These are phyloP conservation scores for Neolamprologus modestus DNA, from an alignment of 2,113 vertebrate genomes.

Conservation along the genomic window DNA sequence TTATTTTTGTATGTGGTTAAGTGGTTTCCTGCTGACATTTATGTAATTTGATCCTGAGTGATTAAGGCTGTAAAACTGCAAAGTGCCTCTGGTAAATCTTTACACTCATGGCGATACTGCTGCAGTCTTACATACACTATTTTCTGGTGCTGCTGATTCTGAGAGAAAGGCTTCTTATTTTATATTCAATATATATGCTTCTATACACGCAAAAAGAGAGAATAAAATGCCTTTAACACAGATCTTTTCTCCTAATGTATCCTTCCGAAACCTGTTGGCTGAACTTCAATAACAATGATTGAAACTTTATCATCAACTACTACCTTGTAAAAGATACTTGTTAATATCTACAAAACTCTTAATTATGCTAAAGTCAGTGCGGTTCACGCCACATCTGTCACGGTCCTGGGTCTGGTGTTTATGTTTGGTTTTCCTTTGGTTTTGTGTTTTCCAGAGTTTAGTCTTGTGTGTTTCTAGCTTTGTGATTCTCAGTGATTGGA, in stretches of 20 bases:
- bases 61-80: not conserved
- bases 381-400: not conserved
- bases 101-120: not conserved
- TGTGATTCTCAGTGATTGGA: not conserved
- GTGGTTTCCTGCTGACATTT: not conserved
- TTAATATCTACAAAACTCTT: not conserved
- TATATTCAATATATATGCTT: not conserved
- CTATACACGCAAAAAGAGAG: not conserved
- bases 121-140: not conserved
- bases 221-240: not conserved
- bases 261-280: not conserved
- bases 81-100: not conserved
- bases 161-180: not conserved
- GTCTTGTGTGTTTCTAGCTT: not conserved
- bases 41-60: not conserved
- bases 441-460: not conserved
- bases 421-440: not conserved
- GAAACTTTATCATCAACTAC: not conserved
- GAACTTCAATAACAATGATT: not conserved
- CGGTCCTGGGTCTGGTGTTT: not conserved
- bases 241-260: not conserved
- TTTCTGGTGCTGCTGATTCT: not conserved
- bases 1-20: not conserved
- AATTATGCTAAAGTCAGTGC: not conserved
- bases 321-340: not conserved